A percentile compares a stretch with the other conserved stretches of the same genome.
Evolutionary conservation across 2,797 vertebrate genomes (phyloP).

Genomic region (Pseudochaenichthys georgianus): DNA sequence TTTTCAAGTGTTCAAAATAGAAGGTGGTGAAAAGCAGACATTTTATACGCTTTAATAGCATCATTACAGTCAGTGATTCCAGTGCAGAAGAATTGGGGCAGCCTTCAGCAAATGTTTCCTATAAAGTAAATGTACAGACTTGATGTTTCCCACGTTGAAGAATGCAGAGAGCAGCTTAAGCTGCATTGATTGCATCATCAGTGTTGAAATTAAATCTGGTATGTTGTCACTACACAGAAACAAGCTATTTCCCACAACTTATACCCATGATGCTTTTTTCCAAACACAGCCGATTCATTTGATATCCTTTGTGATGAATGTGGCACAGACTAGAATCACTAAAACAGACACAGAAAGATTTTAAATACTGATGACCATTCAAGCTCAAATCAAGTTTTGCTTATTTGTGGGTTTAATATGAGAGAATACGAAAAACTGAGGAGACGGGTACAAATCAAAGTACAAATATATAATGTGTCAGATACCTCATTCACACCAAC

Average conservation of each 20-base stretch:
- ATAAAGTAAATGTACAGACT: not conserved
- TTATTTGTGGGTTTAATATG: not conserved
- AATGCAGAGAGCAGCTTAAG: conserved; percentile 2
- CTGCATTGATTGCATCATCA: not conserved
- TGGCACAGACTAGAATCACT: not conserved
- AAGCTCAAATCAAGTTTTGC: not conserved
- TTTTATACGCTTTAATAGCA: conserved; percentile 2
- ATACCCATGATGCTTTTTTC: not conserved
- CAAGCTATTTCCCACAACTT: not conserved
- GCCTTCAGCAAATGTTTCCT: not conserved
- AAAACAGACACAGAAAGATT: not conserved
- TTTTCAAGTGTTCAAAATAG: not conserved
- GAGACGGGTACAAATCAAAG: not conserved
- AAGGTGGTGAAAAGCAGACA: not conserved
- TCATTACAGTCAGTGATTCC: not conserved
- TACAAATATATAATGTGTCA: not conserved
- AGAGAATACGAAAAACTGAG: not conserved
- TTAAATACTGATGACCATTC: not conserved
- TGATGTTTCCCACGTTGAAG: not conserved
- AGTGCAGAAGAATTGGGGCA: not conserved
- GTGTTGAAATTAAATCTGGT: not conserved
- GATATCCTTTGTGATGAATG: not conserved
- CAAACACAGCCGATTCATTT: not conserved
- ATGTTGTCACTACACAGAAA: not conserved
- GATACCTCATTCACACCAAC: too few relatives aligned